Conservation (phyloP, 2,888 invertebrate species). For the Lycia hirtaria region DNA sequence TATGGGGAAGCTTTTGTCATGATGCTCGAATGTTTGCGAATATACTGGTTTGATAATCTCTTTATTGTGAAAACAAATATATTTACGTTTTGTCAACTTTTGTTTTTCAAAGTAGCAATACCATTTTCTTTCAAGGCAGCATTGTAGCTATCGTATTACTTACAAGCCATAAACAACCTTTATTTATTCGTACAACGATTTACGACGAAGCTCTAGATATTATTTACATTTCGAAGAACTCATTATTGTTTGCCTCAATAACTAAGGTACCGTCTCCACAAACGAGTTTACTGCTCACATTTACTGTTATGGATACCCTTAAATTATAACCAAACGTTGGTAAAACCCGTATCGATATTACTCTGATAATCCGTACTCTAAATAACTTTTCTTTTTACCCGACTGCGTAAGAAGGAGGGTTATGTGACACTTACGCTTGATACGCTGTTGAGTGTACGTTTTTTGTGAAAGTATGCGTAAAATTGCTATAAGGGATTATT, state of each 20-base stretch:
- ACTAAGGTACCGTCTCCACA: neutral
- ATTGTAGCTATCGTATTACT: slow-evolving; percentile 8
- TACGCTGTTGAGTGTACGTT: too few relatives aligned
- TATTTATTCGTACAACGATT: slow-evolving; percentile 12
- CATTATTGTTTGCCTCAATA: slow-evolving; percentile 3
- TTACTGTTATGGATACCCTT: neutral
- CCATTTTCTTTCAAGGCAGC: neutral
- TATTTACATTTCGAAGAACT: slow-evolving; percentile 7
- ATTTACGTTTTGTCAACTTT: neutral
- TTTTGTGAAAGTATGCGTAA: too few relatives aligned
- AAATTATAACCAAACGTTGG: too few relatives aligned
- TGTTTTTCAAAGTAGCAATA: neutral
- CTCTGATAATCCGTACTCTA: too few relatives aligned
- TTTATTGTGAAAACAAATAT: neutral
- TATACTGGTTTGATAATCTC: neutral
- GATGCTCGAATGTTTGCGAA: neutral
- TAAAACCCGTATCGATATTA: too few relatives aligned
- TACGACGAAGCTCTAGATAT: neutral
- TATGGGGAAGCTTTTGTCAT: neutral
- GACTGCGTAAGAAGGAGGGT: too few relatives aligned
- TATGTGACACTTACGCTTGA: too few relatives aligned
- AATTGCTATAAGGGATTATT: too few relatives aligned
- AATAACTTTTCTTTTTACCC: too few relatives aligned
- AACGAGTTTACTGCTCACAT: neutral
- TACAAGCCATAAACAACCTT: slow-evolving; percentile 17